These are phyloP conservation scores for Subacronicta megacephala DNA, from an alignment of 2,888 invertebrate species.

Conservation along the genomic window DNA sequence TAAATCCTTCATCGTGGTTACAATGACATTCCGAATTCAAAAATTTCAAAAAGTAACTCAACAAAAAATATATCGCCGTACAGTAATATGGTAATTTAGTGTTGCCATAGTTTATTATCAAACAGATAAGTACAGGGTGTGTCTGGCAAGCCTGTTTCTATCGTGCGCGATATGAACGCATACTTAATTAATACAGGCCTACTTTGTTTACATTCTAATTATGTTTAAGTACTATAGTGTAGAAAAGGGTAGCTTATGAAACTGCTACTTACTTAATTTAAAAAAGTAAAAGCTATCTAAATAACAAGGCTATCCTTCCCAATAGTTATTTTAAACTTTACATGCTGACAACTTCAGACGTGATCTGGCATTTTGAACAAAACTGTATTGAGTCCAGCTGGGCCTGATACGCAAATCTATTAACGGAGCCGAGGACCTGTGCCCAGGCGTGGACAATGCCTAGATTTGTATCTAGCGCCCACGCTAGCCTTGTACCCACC, in stretches of 20 bases:
- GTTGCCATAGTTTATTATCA: slow-evolving; percentile 58
- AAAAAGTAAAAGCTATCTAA: too few species aligned
- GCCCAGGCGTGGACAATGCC: slow-evolving; percentile 59
- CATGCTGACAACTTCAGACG: too few species aligned
- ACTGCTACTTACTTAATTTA: not conserved
- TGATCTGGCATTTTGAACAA: too few species aligned
- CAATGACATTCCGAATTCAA: not conserved
- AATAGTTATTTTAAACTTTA: too few species aligned
- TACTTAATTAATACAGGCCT: slow-evolving; percentile 51
- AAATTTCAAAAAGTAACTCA: slow-evolving; percentile 36
- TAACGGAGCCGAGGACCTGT: slow-evolving; percentile 51
- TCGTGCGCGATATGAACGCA: slow-evolving; percentile 61
- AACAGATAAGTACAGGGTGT: slow-evolving; percentile 61
- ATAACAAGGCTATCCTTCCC: too few species aligned
- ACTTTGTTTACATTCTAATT: slow-evolving; percentile 42
- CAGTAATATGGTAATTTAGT: slow-evolving; percentile 62
- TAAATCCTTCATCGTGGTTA: not conserved
- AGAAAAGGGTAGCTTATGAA: slow-evolving; percentile 4
- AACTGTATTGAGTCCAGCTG: slow-evolving; percentile 12
- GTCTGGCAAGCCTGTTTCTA: slow-evolving; percentile 64
- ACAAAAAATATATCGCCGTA: slow-evolving; percentile 38
- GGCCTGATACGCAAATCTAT: slow-evolving; percentile 61
- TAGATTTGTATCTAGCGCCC: slow-evolving; percentile 62
- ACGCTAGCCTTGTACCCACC: slow-evolving; percentile 56
- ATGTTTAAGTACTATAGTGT: slow-evolving; percentile 12